Evolutionary conservation across 2,113 vertebrate species (phyloP).

Genomic region (Rhipidura dahli): DNA sequence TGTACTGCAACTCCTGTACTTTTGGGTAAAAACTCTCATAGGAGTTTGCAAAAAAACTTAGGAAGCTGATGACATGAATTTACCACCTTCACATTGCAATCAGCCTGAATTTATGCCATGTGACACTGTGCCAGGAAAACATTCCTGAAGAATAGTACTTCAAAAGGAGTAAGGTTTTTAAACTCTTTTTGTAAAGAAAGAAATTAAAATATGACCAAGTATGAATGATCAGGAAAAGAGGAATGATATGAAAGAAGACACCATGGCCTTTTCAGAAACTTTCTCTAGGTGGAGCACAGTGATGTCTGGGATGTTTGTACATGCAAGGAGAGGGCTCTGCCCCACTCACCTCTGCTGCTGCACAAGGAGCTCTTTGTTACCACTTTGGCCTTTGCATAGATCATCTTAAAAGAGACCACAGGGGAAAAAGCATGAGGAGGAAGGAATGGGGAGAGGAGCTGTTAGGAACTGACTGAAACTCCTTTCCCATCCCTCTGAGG

Average conservation of each 20-base stretch:
- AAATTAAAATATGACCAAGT: background rate
- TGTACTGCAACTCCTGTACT: background rate
- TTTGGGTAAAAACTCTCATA: background rate
- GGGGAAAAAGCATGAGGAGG: background rate
- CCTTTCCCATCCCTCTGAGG: background rate
- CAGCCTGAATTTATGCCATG: background rate
- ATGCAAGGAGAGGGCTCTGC: background rate
- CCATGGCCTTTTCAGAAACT: background rate
- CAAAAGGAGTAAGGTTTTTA: accelerated
- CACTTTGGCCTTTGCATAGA: background rate
- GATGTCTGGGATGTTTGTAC: background rate
- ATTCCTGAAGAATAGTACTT: background rate
- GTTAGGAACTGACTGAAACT: background rate
- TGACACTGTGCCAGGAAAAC: background rate
- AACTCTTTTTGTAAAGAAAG: background rate
- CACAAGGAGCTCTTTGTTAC: accelerated
- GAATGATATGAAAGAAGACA: background rate
- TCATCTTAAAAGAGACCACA: background rate
- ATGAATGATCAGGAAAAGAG: background rate
- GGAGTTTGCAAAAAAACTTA: background rate
- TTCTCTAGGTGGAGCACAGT: background rate
- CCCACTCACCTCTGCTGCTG: background rate
- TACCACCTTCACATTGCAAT: background rate
- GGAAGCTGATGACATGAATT: background rate
- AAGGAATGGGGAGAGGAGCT: background rate